phyloP scores from a whole-genome alignment of 2,113 vertebrate species.

The Murina feae region DNA sequence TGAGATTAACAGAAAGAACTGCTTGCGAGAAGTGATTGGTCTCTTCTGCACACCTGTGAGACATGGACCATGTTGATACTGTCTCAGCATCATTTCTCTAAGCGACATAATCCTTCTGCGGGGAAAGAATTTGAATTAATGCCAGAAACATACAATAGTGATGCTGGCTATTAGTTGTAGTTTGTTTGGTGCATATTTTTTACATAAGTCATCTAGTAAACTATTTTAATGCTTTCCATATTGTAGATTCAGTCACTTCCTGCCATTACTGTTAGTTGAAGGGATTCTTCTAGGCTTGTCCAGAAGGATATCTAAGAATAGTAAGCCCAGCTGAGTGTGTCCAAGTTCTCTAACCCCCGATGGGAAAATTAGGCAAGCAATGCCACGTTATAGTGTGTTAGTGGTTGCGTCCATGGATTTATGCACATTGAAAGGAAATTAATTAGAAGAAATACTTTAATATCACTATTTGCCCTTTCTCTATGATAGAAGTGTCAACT shows the following conservation, averaged over 20 bases:
- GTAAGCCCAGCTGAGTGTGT: neutral
- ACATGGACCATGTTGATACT: neutral
- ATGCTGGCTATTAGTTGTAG: neutral
- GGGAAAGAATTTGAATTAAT: neutral
- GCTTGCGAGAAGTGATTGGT: neutral
- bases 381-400: neutral
- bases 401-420: too few relatives aligned
- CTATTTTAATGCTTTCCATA: conserved; percentile 27
- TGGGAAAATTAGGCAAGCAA: neutral
- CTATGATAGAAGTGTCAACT: too few relatives aligned
- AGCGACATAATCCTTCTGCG: neutral
- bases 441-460: too few relatives aligned
- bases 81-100: neutral
- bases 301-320: neutral
- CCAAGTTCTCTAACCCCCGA: neutral
- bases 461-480: too few relatives aligned
- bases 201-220: neutral
- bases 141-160: neutral
- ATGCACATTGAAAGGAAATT: too few relatives aligned
- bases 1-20: neutral
- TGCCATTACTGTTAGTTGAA: conserved; percentile 12
- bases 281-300: neutral
- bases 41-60: neutral
- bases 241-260: neutral
- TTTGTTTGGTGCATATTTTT: neutral